phyloP scores from a whole-genome alignment of 2,888 invertebrate species.

The Resseliella maxima region DNA sequence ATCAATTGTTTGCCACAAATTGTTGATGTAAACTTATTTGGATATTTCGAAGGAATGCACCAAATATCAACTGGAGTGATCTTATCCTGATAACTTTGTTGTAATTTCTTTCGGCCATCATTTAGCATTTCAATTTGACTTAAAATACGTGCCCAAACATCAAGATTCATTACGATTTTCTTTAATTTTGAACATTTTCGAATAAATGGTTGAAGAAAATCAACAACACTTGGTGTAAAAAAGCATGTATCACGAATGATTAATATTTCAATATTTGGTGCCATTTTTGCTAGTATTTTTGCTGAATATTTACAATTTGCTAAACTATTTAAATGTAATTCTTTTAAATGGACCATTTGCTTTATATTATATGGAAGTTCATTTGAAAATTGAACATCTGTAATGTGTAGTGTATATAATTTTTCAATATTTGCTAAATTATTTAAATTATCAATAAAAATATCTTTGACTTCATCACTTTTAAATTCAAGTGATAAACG shows the following conservation, averaged over 20 bases:
- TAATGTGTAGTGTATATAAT: neutral
- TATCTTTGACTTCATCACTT: neutral
- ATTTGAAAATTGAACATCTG: neutral
- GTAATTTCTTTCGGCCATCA: neutral
- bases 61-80: neutral
- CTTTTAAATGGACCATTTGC: neutral
- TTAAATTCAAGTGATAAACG: neutral
- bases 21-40: neutral
- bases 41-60: neutral
- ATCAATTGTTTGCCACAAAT: neutral
- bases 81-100: too few relatives aligned
- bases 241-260: neutral
- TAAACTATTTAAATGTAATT: neutral
- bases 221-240: neutral
- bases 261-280: neutral
- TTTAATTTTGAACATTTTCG: neutral
- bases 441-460: constrained; percentile 10
- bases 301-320: neutral
- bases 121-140: neutral
- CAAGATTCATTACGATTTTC: neutral
- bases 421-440: neutral
- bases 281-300: neutral
- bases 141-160: neutral
- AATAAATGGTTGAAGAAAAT: constrained; percentile 1
- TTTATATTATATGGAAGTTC: constrained; percentile 1